These are phyloP conservation scores for Protonibea diacanthus DNA, from an alignment of 2,797 vertebrate genomes.

Conservation along the genomic window DNA sequence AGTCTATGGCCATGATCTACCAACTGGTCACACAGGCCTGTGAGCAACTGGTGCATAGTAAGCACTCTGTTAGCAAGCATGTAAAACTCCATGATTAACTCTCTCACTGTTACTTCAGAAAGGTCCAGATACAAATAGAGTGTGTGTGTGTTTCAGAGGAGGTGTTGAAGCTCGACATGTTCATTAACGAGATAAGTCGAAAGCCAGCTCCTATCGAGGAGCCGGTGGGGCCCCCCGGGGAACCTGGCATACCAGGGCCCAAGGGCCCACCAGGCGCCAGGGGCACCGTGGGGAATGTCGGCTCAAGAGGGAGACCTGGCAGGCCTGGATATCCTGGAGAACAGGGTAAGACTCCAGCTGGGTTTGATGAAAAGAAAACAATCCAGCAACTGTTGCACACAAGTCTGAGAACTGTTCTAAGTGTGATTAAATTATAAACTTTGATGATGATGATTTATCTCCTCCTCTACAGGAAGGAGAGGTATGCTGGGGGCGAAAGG, in stretches of 20 bases:
- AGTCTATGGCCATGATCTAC: conserved; percentile 92
- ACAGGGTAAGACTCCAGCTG: conserved; percentile 74
- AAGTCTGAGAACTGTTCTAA: not conserved
- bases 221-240: conserved; percentile 84
- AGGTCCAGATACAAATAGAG: not conserved
- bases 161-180: conserved; percentile 85
- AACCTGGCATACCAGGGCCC: conserved; percentile 84
- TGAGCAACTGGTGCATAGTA: conserved; percentile 93
- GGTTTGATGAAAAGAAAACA: not conserved
- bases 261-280: conserved; percentile 81
- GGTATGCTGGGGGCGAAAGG: conserved; percentile 81
- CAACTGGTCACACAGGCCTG: conserved; percentile 95
- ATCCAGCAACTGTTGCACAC: not conserved
- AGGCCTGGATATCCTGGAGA: conserved; percentile 87
- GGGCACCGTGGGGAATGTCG: conserved; percentile 77
- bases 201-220: conserved; percentile 86
- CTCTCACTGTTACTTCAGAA: not conserved
- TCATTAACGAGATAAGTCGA: conserved; percentile 84
- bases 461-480: conserved; percentile 74
- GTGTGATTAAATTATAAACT: not conserved
- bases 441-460: not conserved
- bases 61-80: conserved; percentile 15
- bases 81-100: not conserved
- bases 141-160: conserved; percentile 78
- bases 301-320: conserved; percentile 78